Base-by-base conservation (phyloP, 2,113 vertebrate genomes). In the Ursus arctos region DNA sequence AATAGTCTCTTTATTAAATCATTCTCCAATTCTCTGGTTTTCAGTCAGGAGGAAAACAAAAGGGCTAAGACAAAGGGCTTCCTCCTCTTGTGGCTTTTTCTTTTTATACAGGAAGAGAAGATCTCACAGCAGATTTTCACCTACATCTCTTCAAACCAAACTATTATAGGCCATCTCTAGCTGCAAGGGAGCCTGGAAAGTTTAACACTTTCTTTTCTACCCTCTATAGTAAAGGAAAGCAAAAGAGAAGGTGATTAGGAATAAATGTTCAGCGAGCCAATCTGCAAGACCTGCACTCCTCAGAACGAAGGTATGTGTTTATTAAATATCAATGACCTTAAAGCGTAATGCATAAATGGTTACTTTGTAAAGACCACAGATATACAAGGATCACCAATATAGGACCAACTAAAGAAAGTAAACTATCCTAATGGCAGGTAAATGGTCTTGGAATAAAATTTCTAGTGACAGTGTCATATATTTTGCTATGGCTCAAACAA, bases 401-500 rank as follows among this genome's bases (percentile, higher is more conserved):
- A 95, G 43, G 57, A 69, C 53, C 31, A 91, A 96, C 21, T 49
- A 91, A 96, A 91, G n/a, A n/a, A 79, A 92, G 11, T 15, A 83
- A 90, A 91, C 18, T 76, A 63, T 49, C 28, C 53, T 88, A 83
- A 94, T 43, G 18, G 59, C 87, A 28, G 22, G n/a, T 77, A 88
- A 77, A 83, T 94, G 47, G 51, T 11, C 31, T 94, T 87, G 59
- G 33, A 93, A 87, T 76, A 82, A 94, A 51, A 77, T 91, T 83
- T 83, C n/a, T 88, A 71, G 76, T 43, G 51, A 83, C n/a, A 79
- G 1, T n/a, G 63, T 77, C n/a, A 71, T 63, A 88, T 53, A 83
- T 71, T 47, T 76, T 79, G 91, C 67, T 94, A 84, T 86, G 43
- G 91, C 76, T 94, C 82, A 91, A 88, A 95, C 63, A 91, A 69